Base-by-base conservation (phyloP, 2,797 vertebrate species). In the Calcarius lapponicus region DNA sequence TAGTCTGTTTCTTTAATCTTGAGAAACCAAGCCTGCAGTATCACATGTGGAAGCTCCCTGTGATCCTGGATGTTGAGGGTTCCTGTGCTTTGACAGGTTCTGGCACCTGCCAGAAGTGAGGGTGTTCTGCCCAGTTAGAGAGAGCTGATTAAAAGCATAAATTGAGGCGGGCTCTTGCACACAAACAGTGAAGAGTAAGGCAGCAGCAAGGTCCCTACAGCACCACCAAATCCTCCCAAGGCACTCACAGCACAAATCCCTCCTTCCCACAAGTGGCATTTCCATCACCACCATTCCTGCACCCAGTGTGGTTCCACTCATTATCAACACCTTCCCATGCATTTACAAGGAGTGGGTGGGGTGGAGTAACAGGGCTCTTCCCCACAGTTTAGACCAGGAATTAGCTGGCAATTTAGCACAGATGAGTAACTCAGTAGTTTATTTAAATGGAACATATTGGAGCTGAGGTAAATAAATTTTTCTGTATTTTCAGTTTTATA, bases 271-370 rank as follows among this genome's bases (percentile, higher is more conserved):
- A 3, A 14, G 76, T 5, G 13, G 17, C 29, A 43, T 58, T 88
- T 56, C n/a, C 57, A 66, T 7, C 22, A 21, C 13, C 45, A 66
- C 11, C 14, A 4, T 28, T 61, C 65, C 65, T 11, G 36, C 31
- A 67, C 10, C 19, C 67, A 38, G 13, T 3, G 2, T 0, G 0
- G 32, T 51, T n/a, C 51, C 1, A 2, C 60, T 57, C 3, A 2
- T 8, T 32, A 9, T 28, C 62, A 34, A 34, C 26, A 32, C 29
- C 18, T 54, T 48, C 40, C 32, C 40, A 6, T 3, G 13, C 6
- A 16, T 10, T 61, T 51, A 50, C 10, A 57, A 54, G 48, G 53
- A 66, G 21, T 7, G 29, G 7, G 25, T 14, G 3, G 9, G 6
- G 5, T 42, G 31, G 24, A 80, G 7, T 38, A 89, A 79, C 29